phyloP scores from a whole-genome alignment of 2,113 vertebrate species.

The Bubo blakistoni region DNA sequence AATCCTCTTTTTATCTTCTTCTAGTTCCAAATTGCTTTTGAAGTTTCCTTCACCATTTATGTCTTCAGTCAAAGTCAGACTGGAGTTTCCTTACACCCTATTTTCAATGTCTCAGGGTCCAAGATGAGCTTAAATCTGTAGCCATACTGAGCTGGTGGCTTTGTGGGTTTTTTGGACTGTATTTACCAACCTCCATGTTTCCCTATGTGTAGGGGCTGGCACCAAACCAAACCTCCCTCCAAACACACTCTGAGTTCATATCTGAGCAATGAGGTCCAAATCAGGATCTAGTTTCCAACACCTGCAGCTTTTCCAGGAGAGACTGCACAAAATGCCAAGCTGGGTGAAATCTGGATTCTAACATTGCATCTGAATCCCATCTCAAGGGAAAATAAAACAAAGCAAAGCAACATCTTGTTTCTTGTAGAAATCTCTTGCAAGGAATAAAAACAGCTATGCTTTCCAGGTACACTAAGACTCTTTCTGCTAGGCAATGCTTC shows the following conservation, averaged over 20 bases:
- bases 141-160: background rate
- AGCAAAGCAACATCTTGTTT: constrained; percentile 1
- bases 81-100: background rate
- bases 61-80: background rate
- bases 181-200: background rate
- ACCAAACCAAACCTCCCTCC: background rate
- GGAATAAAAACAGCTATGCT: background rate
- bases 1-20: background rate
- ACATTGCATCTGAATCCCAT: background rate
- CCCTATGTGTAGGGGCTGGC: background rate
- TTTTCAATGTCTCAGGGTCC: background rate
- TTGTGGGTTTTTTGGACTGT: background rate
- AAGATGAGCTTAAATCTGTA: background rate
- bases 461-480: background rate
- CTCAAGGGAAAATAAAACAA: constrained; percentile 21
- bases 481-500: background rate
- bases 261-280: background rate
- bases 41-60: background rate
- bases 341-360: background rate
- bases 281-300: background rate
- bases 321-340: background rate
- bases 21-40: background rate
- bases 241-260: background rate
- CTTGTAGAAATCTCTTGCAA: constrained; percentile 4
- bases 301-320: background rate